Evolutionary conservation across 2,797 vertebrate genomes (phyloP).

Genomic region (Melanotaenia boesemani): DNA sequence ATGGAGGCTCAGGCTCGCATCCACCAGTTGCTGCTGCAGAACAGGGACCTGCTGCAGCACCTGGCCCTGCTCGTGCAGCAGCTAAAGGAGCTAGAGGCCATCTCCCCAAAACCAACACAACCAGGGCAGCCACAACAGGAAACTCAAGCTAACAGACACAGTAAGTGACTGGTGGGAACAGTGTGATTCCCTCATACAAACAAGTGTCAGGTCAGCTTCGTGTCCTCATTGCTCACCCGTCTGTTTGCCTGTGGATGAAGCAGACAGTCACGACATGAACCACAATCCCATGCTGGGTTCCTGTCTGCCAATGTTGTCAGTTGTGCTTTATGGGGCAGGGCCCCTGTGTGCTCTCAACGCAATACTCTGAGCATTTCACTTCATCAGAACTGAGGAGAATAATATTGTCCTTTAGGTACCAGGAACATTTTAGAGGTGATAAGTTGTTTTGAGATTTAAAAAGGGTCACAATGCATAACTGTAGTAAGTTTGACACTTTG

Average conservation of each 20-base stretch:
- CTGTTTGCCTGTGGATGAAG: slow-evolving; percentile 4
- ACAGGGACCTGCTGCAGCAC: slow-evolving; percentile 88
- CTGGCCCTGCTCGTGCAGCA: slow-evolving; percentile 88
- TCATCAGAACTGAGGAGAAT: background rate
- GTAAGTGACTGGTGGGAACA: slow-evolving; percentile 57
- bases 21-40: slow-evolving; percentile 89
- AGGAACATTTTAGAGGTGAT: background rate
- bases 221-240: slow-evolving; percentile 7
- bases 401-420: background rate
- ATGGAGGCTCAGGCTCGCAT: slow-evolving; percentile 89
- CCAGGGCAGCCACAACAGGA: slow-evolving; percentile 38
- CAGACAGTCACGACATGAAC: slow-evolving; percentile 22
- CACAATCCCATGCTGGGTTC: slow-evolving; percentile 15
- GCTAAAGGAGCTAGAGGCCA: slow-evolving; percentile 86
- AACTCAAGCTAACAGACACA: slow-evolving; percentile 51
- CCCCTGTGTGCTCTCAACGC: background rate
- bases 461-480: background rate
- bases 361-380: background rate
- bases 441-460: background rate
- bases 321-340: slow-evolving; percentile 27
- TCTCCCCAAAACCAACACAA: slow-evolving; percentile 16
- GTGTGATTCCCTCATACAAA: slow-evolving; percentile 4
- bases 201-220: slow-evolving; percentile 34
- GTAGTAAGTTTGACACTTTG: background rate
- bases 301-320: slow-evolving; percentile 15